Conservation (phyloP, 2,888 invertebrate genomes). For the Synanthedon myopaeformis region DNA sequence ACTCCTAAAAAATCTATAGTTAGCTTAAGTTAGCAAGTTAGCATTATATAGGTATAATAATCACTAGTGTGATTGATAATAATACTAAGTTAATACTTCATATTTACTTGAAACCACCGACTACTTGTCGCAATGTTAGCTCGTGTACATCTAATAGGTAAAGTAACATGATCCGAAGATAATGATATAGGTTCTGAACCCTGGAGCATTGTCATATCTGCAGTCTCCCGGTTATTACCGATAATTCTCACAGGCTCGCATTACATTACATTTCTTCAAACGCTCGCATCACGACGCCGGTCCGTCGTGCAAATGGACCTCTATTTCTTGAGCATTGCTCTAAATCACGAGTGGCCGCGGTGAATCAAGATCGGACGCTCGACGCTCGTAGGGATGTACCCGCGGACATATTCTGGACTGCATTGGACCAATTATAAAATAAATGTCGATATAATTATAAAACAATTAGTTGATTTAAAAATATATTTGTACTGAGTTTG, state of each 20-base stretch:
- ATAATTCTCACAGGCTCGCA: conserved; percentile 16
- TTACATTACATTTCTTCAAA: conserved; percentile 27
- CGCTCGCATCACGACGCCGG: conserved; percentile 28
- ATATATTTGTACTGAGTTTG: too few relatives aligned
- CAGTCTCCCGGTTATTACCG: conserved; percentile 14
- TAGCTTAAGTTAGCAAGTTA: too few relatives aligned
- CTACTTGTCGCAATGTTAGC: conserved; percentile 1
- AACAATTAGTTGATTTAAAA: too few relatives aligned
- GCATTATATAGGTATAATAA: not conserved
- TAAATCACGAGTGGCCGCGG: conserved; percentile 48
- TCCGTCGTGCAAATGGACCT: conserved; percentile 48
- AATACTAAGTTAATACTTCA: too few relatives aligned
- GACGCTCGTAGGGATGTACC: conserved; percentile 26
- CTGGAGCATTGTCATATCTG: not conserved
- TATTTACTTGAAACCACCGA: not conserved
- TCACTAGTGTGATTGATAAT: too few relatives aligned
- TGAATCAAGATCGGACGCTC: conserved; percentile 50
- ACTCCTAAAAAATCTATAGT: too few relatives aligned
- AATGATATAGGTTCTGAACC: not conserved
- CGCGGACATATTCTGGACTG: conserved; percentile 17
- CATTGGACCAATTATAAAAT: not conserved
- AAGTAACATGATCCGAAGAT: not conserved
- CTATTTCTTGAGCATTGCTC: conserved; percentile 53
- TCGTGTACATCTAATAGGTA: not conserved
- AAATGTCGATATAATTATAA: too few relatives aligned